These are phyloP conservation scores for Takifugu flavidus DNA, from an alignment of 2,113 vertebrate species.

Conservation along the genomic window DNA sequence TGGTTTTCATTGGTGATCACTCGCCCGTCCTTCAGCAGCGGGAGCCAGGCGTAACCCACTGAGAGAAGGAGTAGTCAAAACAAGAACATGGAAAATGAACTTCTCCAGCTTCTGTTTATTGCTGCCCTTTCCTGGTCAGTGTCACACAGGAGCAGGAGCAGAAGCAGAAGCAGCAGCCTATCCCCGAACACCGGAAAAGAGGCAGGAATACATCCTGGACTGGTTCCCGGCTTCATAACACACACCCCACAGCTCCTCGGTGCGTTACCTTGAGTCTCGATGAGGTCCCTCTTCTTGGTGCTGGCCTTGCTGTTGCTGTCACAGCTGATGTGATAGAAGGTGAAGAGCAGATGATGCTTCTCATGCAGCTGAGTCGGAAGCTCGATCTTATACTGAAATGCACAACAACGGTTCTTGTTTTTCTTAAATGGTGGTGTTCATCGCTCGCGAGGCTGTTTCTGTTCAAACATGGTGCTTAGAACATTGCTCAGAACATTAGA, in stretches of 20 bases:
- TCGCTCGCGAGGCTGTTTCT: too few relatives aligned
- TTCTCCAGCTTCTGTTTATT: too few relatives aligned
- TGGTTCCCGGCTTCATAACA: too few relatives aligned
- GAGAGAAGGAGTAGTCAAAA: conserved; percentile 29
- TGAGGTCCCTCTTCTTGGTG: conserved; percentile 91
- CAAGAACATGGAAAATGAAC: too few relatives aligned
- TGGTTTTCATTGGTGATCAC: conserved; percentile 90
- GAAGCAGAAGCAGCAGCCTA: too few relatives aligned
- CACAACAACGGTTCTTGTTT: not conserved
- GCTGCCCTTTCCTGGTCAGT: too few relatives aligned
- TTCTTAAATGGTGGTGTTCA: too few relatives aligned
- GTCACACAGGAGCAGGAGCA: too few relatives aligned
- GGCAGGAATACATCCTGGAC: too few relatives aligned
- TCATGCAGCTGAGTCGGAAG: conserved; percentile 93
- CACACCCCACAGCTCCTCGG: not conserved
- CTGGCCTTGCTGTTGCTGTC: conserved; percentile 95
- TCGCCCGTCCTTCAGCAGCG: conserved; percentile 90
- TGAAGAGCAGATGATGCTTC: conserved; percentile 94
- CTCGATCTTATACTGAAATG: conserved; percentile 90
- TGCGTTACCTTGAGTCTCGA: conserved; percentile 87
- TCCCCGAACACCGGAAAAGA: too few relatives aligned
- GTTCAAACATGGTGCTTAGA: too few relatives aligned
- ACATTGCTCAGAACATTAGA: too few relatives aligned
- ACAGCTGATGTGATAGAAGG: conserved; percentile 94
- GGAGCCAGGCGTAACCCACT: conserved; percentile 98